Conservation (phyloP, 2,888 invertebrate species). For the Tetheella fluctuosa region DNA sequence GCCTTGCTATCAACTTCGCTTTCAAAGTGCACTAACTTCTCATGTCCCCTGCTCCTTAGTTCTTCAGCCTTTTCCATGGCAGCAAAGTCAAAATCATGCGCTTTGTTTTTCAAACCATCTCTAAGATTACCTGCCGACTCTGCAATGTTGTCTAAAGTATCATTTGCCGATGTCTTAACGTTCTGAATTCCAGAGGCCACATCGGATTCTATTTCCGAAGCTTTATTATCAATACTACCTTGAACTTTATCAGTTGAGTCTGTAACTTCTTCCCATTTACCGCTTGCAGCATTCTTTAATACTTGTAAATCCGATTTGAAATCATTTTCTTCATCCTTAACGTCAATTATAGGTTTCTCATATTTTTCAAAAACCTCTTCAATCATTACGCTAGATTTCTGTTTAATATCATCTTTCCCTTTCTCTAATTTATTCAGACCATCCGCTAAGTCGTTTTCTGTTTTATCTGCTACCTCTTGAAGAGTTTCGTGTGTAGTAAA, state of each 20-base stretch:
- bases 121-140: conserved; percentile 60
- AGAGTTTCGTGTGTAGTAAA: conserved; percentile 71
- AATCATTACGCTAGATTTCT: conserved; percentile 52
- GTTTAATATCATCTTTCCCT: conserved; percentile 67
- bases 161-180: conserved; percentile 50
- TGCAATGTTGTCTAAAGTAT: conserved; percentile 64
- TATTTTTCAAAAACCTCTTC: conserved; percentile 57
- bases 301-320: conserved; percentile 51
- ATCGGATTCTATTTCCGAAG: conserved; percentile 49
- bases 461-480: conserved; percentile 56
- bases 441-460: conserved; percentile 56
- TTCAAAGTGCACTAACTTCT: conserved; percentile 55
- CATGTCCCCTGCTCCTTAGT: conserved; percentile 54
- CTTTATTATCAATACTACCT: conserved; percentile 47
- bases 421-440: conserved; percentile 62
- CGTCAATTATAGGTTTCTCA: conserved; percentile 48
- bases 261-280: conserved; percentile 52
- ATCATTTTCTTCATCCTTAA: conserved; percentile 53
- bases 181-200: conserved; percentile 51
- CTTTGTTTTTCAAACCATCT: conserved; percentile 65
- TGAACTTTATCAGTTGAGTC: conserved; percentile 52
- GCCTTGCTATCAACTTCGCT: conserved; percentile 53
- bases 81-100: conserved; percentile 67
- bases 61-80: conserved; percentile 70
- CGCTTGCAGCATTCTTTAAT: conserved; percentile 45